Percentiles rank a stretch among this genome's conserved stretches.
These are phyloP conservation scores for Leptinotarsa undecemlineata DNA, from an alignment of 1,140 invertebrate species.

Conservation along the genomic window DNA sequence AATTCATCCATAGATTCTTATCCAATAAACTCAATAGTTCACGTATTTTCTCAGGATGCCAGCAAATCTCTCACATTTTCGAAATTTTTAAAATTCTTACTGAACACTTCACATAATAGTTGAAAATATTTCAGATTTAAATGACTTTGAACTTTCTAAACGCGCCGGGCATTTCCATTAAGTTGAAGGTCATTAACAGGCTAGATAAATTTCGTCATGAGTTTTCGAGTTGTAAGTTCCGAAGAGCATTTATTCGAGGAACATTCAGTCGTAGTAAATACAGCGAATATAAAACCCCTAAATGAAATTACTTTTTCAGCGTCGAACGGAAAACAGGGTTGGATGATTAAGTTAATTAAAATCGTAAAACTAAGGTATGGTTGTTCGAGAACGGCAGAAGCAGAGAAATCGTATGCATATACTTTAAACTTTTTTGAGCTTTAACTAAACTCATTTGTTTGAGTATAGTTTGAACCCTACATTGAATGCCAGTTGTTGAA, in stretches of 20 bases:
- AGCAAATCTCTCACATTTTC: too few species aligned
- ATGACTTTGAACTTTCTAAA: not conserved
- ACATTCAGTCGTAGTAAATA: not conserved
- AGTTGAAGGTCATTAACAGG: not conserved
- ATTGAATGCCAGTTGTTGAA: too few species aligned
- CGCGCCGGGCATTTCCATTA: not conserved
- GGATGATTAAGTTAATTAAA: not conserved
- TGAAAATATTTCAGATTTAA: not conserved
- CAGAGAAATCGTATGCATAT: too few species aligned
- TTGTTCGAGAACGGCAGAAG: too few species aligned
- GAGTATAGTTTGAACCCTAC: too few species aligned
- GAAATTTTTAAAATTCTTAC: too few species aligned
- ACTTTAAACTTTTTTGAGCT: too few species aligned
- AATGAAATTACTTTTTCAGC: not conserved
- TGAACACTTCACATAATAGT: too few species aligned
- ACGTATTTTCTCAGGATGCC: too few species aligned
- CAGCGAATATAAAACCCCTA: not conserved
- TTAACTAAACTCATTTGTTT: too few species aligned
- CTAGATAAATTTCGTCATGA: not conserved
- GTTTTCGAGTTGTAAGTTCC: not conserved
- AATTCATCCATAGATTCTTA: too few species aligned
- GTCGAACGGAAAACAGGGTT: not conserved
- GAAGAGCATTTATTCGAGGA: not conserved
- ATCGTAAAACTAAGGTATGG: not conserved
- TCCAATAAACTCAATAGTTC: too few species aligned